These are phyloP conservation scores for Octodonta nipae DNA, from an alignment of 2,888 invertebrate species.

Conservation along the genomic window DNA sequence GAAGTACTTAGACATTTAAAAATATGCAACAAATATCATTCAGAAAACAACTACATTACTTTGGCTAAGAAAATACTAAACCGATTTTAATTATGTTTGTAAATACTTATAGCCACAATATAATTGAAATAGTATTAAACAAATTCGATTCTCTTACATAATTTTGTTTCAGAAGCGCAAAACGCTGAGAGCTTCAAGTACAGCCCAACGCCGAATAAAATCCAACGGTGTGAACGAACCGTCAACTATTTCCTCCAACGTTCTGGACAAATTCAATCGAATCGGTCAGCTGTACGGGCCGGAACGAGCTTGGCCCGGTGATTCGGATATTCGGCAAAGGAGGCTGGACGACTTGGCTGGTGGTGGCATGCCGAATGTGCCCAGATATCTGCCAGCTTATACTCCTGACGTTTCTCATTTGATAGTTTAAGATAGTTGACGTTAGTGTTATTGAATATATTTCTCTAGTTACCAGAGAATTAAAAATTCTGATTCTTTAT, in stretches of 20 bases:
- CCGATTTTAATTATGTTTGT: too few relatives aligned
- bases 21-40: too few relatives aligned
- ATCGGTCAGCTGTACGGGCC: conserved; percentile 41
- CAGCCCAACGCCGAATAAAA: conserved; percentile 64
- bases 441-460: too few relatives aligned
- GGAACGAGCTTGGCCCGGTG: conserved; percentile 54
- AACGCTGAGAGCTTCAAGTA: conserved; percentile 64
- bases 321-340: conserved; percentile 49
- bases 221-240: conserved; percentile 70
- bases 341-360: conserved; percentile 41
- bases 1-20: too few relatives aligned
- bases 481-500: too few relatives aligned
- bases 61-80: too few relatives aligned
- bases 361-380: conserved; percentile 47
- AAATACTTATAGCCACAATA: too few relatives aligned
- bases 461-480: too few relatives aligned
- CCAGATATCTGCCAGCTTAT: conserved; percentile 59
- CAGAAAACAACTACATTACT: too few relatives aligned
- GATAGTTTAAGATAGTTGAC: conserved; percentile 54
- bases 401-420: conserved; percentile 70
- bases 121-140: too few relatives aligned
- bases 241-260: conserved; percentile 67
- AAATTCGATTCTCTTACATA: too few relatives aligned
- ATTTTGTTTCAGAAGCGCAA: conserved; percentile 65
- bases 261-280: conserved; percentile 50